A percentile compares a stretch with the other conserved stretches of the same genome.
Conservation (phyloP, 2,797 vertebrate species). For the Coregonus ussuriensis region DNA sequence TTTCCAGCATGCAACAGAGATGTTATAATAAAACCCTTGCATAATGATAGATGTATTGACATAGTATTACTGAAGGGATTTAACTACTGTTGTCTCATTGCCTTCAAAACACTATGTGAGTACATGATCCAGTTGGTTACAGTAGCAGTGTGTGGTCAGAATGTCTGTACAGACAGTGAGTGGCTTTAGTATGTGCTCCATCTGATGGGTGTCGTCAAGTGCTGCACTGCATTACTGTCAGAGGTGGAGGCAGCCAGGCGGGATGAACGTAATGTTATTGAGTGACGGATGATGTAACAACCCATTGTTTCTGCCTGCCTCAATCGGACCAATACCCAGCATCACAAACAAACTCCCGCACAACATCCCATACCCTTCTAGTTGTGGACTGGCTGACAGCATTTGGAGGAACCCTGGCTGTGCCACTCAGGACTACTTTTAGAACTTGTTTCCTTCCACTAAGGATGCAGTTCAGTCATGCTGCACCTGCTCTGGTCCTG, state of each 20-base stretch:
- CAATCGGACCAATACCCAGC: slow-evolving; percentile 10
- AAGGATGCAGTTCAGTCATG: neutral
- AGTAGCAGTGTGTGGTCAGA: neutral
- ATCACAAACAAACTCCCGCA: neutral
- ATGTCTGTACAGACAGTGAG: neutral
- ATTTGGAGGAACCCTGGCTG: slow-evolving; percentile 17
- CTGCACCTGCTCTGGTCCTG: slow-evolving; percentile 3
- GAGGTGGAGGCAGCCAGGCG: neutral
- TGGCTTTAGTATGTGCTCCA: neutral
- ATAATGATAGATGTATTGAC: slow-evolving; percentile 2
- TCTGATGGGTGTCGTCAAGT: neutral
- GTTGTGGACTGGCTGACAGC: slow-evolving; percentile 17
- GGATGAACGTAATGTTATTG: slow-evolving; percentile 20
- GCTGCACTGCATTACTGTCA: neutral
- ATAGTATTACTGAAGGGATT: neutral
- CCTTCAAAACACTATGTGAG: neutral
- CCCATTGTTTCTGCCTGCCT: slow-evolving; percentile 25
- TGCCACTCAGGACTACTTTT: slow-evolving; percentile 29
- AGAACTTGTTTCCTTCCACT: slow-evolving; percentile 13
- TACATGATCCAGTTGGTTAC: neutral
- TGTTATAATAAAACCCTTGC: neutral
- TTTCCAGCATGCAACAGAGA: neutral
- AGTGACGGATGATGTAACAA: slow-evolving; percentile 30
- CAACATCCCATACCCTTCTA: slow-evolving; percentile 4
- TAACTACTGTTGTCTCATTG: neutral